Conservation (phyloP, 2,888 invertebrate genomes). For the Epirrhoe tristata region DNA sequence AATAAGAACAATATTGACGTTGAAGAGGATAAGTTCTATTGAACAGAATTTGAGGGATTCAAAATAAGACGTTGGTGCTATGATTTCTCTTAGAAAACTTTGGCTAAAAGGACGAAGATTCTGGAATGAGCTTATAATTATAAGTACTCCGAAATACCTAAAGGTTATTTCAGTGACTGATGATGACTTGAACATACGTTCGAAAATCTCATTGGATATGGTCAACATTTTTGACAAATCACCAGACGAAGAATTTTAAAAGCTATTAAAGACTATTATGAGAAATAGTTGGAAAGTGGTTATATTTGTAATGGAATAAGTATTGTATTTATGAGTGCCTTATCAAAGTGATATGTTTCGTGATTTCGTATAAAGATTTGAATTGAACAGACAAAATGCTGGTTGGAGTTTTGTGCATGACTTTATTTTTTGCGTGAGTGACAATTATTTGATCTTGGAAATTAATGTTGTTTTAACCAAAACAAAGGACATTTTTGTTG, state of each 20-base stretch:
- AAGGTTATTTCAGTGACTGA: too few species aligned
- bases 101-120: not conserved
- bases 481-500: not conserved
- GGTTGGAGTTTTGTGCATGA: not conserved
- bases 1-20: constrained; percentile 86
- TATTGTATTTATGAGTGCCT: not conserved
- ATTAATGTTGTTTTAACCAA: not conserved
- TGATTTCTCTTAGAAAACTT: not conserved
- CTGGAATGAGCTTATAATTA: not conserved
- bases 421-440: not conserved
- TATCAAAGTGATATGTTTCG: not conserved
- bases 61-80: not conserved
- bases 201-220: too few species aligned
- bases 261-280: too few species aligned
- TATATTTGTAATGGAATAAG: not conserved
- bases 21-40: constrained; percentile 89
- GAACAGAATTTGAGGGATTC: constrained; percentile 45
- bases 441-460: not conserved
- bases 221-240: too few species aligned
- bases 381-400: not conserved
- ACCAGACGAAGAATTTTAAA: too few species aligned
- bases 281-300: not conserved
- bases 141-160: not conserved
- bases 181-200: too few species aligned
- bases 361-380: not conserved